A percentile compares a stretch with the other conserved stretches of the same genome.
phyloP scores from a whole-genome alignment of 2,113 vertebrate genomes.

The Illadopsis cleaveri region DNA sequence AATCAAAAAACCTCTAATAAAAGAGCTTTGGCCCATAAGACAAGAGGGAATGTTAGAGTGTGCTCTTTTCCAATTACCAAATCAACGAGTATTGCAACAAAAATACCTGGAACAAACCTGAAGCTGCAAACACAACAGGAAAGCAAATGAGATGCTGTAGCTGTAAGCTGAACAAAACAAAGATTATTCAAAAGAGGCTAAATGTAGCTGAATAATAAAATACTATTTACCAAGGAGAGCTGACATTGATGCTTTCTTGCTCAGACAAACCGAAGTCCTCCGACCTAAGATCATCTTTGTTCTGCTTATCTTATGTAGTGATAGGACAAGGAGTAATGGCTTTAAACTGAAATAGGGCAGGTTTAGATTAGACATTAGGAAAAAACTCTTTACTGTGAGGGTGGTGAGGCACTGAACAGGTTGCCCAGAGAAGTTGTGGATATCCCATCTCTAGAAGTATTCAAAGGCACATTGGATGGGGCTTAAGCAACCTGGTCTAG shows the following conservation, averaged over 20 bases:
- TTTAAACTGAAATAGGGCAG: not conserved
- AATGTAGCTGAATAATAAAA: slow-evolving; percentile 28
- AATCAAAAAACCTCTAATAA: not conserved
- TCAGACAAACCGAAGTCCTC: slow-evolving; percentile 34
- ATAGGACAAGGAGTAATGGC: not conserved
- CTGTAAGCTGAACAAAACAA: slow-evolving; percentile 44
- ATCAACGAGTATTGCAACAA: not conserved
- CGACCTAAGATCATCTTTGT: not conserved
- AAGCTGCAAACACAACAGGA: not conserved
- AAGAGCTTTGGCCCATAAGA: slow-evolving; percentile 60
- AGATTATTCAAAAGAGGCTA: slow-evolving; percentile 41
- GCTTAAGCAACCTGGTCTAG: not conserved
- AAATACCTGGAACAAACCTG: slow-evolving; percentile 17
- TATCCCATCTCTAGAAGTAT: not conserved
- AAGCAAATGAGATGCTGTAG: slow-evolving; percentile 52
- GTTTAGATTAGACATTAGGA: not conserved
- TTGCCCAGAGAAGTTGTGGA: not conserved
- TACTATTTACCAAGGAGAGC: not conserved
- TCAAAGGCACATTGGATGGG: not conserved
- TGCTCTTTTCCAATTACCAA: slow-evolving; percentile 29
- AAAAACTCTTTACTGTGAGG: not conserved
- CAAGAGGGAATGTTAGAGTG: slow-evolving; percentile 61
- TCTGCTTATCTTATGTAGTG: slow-evolving; percentile 26
- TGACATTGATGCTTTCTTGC: not conserved
- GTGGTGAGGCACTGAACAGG: not conserved